These are phyloP conservation scores for Suillia variegata DNA, from an alignment of 2,888 invertebrate genomes.

Conservation along the genomic window DNA sequence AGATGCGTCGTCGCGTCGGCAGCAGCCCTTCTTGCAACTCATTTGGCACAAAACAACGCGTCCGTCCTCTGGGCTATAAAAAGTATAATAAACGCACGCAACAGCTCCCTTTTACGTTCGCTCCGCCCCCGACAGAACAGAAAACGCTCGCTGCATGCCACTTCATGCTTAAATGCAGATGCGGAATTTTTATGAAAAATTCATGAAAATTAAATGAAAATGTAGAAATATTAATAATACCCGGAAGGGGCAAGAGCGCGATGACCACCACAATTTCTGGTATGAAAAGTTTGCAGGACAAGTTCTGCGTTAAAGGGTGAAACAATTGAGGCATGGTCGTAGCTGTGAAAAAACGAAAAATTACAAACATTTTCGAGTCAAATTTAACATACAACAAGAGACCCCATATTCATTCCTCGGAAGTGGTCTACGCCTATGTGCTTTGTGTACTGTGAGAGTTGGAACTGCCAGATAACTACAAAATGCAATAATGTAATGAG, in stretches of 20 bases:
- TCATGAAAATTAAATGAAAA: constrained; percentile 34
- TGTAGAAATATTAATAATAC: constrained; percentile 49
- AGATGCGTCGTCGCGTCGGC: no score
- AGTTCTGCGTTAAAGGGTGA: not conserved
- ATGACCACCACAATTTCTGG: no score
- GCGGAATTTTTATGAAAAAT: constrained; percentile 24
- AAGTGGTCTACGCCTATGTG: no score
- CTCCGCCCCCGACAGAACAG: not conserved
- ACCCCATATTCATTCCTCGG: no score
- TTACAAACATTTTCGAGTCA: no score
- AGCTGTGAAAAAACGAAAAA: no score
- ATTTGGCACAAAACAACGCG: not conserved
- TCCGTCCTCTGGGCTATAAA: not conserved
- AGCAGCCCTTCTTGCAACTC: not conserved
- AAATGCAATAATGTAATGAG: constrained; percentile 55
- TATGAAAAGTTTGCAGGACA: no score
- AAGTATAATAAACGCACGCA: not conserved
- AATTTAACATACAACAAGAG: no score
- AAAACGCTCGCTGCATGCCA: not conserved
- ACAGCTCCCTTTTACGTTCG: not conserved
- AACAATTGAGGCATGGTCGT: no score
- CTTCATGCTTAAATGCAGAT: not conserved
- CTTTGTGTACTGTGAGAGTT: no score
- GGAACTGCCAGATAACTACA: constrained; percentile 34
- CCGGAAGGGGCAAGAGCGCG: constrained; percentile 11